phyloP scores from a whole-genome alignment of 2,797 vertebrate species.

The Carduelis carduelis region DNA sequence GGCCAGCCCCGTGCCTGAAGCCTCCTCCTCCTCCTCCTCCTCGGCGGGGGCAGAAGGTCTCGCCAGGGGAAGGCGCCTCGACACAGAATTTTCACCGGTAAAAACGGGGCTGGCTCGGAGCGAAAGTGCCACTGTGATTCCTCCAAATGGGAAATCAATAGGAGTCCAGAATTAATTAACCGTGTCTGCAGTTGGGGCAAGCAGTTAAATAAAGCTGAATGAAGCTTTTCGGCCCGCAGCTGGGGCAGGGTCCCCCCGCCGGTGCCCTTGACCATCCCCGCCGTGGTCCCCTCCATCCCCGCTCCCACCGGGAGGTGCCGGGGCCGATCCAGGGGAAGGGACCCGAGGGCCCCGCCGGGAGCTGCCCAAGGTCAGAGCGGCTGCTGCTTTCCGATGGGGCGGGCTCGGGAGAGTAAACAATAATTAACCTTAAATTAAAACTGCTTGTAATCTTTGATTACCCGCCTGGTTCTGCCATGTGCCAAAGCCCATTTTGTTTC shows the following conservation, averaged over 20 bases:
- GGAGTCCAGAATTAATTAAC: slow-evolving; percentile 65
- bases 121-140: not conserved
- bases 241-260: not conserved
- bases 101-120: not conserved
- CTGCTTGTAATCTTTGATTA: slow-evolving; percentile 50
- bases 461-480: not conserved
- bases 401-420: slow-evolving; percentile 59
- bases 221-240: not conserved
- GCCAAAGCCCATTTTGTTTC: slow-evolving; percentile 39
- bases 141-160: slow-evolving; percentile 65
- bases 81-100: not conserved
- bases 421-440: slow-evolving; percentile 70
- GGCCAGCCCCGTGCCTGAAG: not conserved
- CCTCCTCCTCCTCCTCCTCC: not conserved
- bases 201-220: not conserved
- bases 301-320: not conserved
- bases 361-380: not conserved
- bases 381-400: not conserved
- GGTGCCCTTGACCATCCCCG: not conserved
- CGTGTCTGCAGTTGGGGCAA: not conserved
- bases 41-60: accelerated
- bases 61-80: accelerated
- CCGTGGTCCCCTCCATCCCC: not conserved
- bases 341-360: not conserved
- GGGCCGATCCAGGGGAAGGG: not conserved